phyloP scores from a whole-genome alignment of 2,797 vertebrate species.

The Clarias fuscus region DNA sequence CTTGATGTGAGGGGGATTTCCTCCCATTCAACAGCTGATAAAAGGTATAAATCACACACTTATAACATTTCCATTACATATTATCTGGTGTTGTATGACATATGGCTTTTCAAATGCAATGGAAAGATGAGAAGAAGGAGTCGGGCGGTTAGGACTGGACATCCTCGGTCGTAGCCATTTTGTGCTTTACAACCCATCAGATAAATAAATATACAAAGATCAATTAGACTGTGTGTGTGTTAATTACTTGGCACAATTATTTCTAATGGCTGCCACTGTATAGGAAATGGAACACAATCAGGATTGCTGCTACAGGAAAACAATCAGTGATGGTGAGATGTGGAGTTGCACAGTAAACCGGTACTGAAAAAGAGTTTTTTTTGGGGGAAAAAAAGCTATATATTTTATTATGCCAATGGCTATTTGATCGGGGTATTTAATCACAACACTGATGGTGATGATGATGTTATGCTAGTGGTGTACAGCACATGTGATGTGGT shows the following conservation, averaged over 20 bases:
- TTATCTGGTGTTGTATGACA: neutral
- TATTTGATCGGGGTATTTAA: no score
- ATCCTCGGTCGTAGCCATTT: neutral
- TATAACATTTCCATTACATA: constrained; percentile 19
- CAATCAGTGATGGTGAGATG: neutral
- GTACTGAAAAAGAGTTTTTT: no score
- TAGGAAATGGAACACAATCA: neutral
- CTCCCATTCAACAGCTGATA: constrained; percentile 21
- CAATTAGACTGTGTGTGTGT: neutral
- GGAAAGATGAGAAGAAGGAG: neutral
- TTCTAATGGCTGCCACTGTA: constrained; percentile 1
- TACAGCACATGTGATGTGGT: no score
- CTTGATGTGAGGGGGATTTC: constrained; percentile 28
- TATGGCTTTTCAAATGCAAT: neutral
- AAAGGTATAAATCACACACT: constrained; percentile 8
- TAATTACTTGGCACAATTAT: neutral
- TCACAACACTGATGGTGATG: no score
- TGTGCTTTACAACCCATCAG: neutral
- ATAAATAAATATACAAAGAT: neutral
- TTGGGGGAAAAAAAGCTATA: no score
- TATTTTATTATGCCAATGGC: no score
- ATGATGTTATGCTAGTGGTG: no score
- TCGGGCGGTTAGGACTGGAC: neutral
- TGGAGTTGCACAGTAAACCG: neutral
- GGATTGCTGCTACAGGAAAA: neutral